A percentile compares a stretch with the other conserved stretches of the same genome.
Conservation (phyloP, 2,888 invertebrate species). For the Hecatera dysodea region DNA sequence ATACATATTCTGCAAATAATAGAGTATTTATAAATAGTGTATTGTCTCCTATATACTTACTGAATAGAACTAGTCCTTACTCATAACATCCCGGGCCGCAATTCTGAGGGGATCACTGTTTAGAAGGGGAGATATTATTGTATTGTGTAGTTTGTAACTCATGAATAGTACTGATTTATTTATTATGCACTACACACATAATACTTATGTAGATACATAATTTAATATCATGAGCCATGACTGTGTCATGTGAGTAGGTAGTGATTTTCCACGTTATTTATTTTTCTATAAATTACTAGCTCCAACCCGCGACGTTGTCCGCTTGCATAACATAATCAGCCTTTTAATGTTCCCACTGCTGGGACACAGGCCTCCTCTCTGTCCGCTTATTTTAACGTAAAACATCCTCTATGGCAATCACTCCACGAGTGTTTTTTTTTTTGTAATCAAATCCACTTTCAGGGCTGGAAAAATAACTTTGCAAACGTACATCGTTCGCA, state of each 20-base stretch:
- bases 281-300: neutral
- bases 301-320: no score
- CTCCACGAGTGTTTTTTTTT: neutral
- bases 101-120: slow-evolving; percentile 27
- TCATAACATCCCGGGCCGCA: slow-evolving; percentile 15
- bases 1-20: no score
- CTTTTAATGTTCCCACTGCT: no score
- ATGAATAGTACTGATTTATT: slow-evolving; percentile 30
- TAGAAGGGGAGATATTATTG: slow-evolving; percentile 34
- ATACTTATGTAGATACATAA: neutral
- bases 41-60: no score
- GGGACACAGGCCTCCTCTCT: no score
- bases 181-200: no score
- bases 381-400: neutral
- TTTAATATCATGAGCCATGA: neutral
- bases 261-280: neutral
- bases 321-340: no score
- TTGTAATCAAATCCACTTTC: neutral
- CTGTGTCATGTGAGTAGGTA: no score
- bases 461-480: no score
- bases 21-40: no score
- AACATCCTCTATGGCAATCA: neutral
- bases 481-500: no score
- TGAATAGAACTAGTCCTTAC: slow-evolving; percentile 2
- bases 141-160: slow-evolving; percentile 12